Conservation (phyloP, 1,140 invertebrate species). For the Trissolcus basalis region DNA sequence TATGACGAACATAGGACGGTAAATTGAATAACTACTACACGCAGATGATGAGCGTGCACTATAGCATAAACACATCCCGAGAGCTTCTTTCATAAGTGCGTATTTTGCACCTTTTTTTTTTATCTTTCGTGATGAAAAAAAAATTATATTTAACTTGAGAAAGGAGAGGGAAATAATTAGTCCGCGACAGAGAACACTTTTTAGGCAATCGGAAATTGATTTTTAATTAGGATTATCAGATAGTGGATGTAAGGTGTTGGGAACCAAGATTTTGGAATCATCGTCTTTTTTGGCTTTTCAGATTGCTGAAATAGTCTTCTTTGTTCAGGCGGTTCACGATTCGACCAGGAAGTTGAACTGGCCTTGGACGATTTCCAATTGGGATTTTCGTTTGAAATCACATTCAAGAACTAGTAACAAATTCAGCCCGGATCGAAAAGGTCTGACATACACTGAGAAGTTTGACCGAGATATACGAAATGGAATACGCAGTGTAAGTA, state of each 20-base stretch:
- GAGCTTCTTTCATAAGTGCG: conserved; percentile 58
- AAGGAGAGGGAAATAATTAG: too few species aligned
- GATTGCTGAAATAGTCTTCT: conserved; percentile 13
- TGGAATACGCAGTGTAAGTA: conserved; percentile 22
- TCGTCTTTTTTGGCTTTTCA: conserved; percentile 4
- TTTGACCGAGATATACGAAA: conserved; percentile 27
- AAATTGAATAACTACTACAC: conserved; percentile 74
- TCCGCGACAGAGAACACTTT: too few species aligned
- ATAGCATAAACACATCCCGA: conserved; percentile 51
- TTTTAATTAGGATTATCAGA: too few species aligned
- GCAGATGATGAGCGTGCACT: conserved; percentile 59
- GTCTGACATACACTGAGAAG: conserved; percentile 6
- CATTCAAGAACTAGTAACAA: conserved; percentile 7
- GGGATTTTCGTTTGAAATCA: neutral
- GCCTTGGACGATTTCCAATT: conserved; percentile 19
- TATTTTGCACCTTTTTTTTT: conserved; percentile 46
- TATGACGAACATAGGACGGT: conserved; percentile 71
- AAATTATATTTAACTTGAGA: neutral
- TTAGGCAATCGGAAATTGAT: too few species aligned
- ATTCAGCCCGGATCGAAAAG: conserved; percentile 1
- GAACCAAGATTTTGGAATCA: neutral
- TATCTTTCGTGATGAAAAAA: neutral
- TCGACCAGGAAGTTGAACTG: conserved; percentile 20
- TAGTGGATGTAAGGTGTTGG: too few species aligned
- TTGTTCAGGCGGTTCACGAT: conserved; percentile 4